Evolutionary conservation across 2,888 invertebrate species (phyloP), one percentile per base, ranked within the genome.

Genomic region (Fragum whitleyi): DNA sequence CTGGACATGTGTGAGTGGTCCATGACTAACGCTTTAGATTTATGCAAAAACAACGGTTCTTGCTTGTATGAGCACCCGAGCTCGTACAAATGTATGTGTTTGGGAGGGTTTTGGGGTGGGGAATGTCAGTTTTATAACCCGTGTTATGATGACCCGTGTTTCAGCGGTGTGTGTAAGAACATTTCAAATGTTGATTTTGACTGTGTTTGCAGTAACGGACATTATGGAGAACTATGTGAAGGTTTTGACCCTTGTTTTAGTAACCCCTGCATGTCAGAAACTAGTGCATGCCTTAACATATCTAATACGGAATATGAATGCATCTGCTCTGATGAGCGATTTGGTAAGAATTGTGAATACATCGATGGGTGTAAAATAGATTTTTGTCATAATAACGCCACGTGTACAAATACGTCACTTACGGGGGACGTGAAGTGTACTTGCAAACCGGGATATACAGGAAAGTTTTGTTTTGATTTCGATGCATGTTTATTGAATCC

Each of bases 91-190:
- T 93, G 93, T 74, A 28, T 76, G n/a, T 93, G 93, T 74, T 36
- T 71, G 28, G 79, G 83, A 26, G 92, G 91, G 74, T 90, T 74
- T 74, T 86, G 87, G 74, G 92, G 91, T 1, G 79, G 85, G 9
- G 86, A 90, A 36, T 92, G 92, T 73, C 90, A 91, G 53, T 53
- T 87, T 47, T 81, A 77, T 62, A 83, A 92, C 62, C 72, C 72
- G 2, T 92, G 92, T 62, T 65, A 83, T 1, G 77, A 85, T 7
- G 62, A 77, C 5, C 93, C 93, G 0, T 94, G 94, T 74, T 65
- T 81, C 28, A 90, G 91, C 76, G 89, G 89, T 19, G 91, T 89
- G 16, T 94, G 94, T 76, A 55, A 77, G 7, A 88, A 88, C 26
- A 73, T 74, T 2, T 86, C 85, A 14, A 86, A 91, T 61, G 79